Percentiles rank a stretch among this genome's conserved stretches.
phyloP scores from a whole-genome alignment of 1,140 invertebrate species.

The Holotrichia oblita region DNA sequence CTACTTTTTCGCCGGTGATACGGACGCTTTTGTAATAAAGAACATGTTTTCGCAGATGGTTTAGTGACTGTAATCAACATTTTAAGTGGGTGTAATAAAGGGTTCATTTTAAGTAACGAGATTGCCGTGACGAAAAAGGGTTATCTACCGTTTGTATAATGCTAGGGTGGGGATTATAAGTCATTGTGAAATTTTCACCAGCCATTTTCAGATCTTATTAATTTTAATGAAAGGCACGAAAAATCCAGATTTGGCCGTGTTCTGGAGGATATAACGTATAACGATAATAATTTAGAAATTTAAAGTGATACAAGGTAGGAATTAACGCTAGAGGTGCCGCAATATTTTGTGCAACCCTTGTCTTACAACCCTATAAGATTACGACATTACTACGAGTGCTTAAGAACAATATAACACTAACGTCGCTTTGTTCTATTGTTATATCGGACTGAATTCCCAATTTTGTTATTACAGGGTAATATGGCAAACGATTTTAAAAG shows the following conservation, averaged over 20 bases:
- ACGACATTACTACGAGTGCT: too few relatives aligned
- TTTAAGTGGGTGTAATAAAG: conserved; percentile 36
- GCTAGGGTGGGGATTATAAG: not conserved
- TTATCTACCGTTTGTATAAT: not conserved
- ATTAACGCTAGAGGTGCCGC: too few relatives aligned
- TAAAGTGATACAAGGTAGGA: too few relatives aligned
- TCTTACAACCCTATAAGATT: too few relatives aligned
- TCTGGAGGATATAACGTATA: too few relatives aligned
- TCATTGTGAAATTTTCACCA: not conserved
- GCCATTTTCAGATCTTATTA: not conserved
- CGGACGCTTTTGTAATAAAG: conserved; percentile 8
- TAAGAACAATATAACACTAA: too few relatives aligned
- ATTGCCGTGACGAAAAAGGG: conserved; percentile 24
- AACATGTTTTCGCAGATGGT: conserved; percentile 36
- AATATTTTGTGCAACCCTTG: too few relatives aligned
- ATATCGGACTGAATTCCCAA: too few relatives aligned
- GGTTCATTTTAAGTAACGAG: conserved; percentile 33
- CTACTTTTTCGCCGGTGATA: not conserved
- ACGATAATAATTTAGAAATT: too few relatives aligned
- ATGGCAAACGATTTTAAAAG: too few relatives aligned
- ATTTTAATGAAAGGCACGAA: not conserved
- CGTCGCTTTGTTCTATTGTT: too few relatives aligned
- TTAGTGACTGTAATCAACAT: conserved; percentile 31
- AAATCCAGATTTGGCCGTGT: not conserved
- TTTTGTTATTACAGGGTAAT: too few relatives aligned